Percentiles rank a stretch among this genome's conserved stretches.
phyloP scores from a whole-genome alignment of 1,140 invertebrate species.

The Microvelia longipes region DNA sequence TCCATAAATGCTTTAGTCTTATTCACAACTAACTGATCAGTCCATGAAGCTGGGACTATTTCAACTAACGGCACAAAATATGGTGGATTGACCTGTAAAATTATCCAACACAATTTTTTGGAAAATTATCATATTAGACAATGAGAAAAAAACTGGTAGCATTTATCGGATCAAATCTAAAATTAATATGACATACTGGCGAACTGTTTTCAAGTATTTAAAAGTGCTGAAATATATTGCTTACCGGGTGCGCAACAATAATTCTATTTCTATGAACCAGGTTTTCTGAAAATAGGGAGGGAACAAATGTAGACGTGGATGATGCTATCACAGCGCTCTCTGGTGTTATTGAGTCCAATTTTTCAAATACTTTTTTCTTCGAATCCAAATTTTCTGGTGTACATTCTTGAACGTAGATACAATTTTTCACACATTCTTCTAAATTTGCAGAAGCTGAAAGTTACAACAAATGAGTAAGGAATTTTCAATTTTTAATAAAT shows the following conservation, averaged over 20 bases:
- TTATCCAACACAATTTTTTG: neutral
- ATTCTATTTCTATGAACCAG: constrained; percentile 59
- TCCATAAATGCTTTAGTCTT: constrained; percentile 58
- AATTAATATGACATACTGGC: neutral
- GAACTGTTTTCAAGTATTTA: neutral
- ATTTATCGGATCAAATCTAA: neutral
- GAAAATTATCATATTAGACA: neutral
- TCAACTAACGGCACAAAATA: constrained; percentile 90
- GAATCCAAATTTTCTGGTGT: constrained; percentile 76
- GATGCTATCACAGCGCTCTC: constrained; percentile 64
- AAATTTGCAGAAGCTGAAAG: constrained; percentile 47
- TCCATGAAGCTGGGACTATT: constrained; percentile 85
- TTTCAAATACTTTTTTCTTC: constrained; percentile 63
- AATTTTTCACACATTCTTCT: constrained; percentile 46
- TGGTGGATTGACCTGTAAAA: constrained; percentile 69
- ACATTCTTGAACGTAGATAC: constrained; percentile 75
- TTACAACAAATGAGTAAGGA: no score
- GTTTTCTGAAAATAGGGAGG: constrained; percentile 66
- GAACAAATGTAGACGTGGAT: constrained; percentile 78
- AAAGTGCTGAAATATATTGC: neutral
- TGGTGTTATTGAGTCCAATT: constrained; percentile 60
- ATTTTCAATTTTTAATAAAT: no score
- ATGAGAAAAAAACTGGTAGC: neutral
- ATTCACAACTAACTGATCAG: constrained; percentile 46
- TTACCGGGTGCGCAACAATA: constrained; percentile 75